Conservation (phyloP, 2,113 vertebrate genomes). For the Copsychus sechellarum region DNA sequence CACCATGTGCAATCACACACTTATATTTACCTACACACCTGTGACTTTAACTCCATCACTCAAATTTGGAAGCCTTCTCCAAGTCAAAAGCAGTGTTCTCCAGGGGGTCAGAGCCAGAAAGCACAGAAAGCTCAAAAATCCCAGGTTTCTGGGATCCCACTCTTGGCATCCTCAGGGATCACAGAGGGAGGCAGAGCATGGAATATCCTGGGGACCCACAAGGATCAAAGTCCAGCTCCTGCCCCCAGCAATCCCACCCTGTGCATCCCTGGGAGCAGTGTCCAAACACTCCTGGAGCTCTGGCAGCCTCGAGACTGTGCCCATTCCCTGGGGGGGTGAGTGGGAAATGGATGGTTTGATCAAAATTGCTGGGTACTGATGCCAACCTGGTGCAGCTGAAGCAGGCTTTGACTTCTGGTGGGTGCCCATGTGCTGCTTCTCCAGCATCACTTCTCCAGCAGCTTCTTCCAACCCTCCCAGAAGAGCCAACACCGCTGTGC, state of each 20-base stretch:
- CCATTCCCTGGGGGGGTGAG: accelerated
- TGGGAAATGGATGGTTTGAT: background rate
- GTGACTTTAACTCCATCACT: too few relatives aligned
- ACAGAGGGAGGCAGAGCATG: background rate
- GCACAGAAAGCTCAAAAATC: too few relatives aligned
- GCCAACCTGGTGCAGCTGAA: background rate
- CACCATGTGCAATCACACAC: too few relatives aligned
- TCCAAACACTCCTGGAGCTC: accelerated
- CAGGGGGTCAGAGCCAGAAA: too few relatives aligned
- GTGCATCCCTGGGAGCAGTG: accelerated
- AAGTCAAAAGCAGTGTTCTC: too few relatives aligned
- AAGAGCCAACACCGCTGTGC: accelerated
- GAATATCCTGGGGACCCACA: background rate
- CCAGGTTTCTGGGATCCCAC: too few relatives aligned
- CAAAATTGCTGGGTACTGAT: background rate
- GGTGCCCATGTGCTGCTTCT: accelerated
- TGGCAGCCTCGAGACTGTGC: accelerated
- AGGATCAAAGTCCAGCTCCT: background rate
- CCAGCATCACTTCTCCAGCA: background rate
- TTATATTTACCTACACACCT: too few relatives aligned
- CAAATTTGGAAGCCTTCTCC: too few relatives aligned
- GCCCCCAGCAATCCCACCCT: too few relatives aligned
- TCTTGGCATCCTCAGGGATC: background rate
- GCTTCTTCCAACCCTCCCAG: background rate
- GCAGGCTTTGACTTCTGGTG: background rate